These are phyloP conservation scores for Pogonophryne albipinna DNA, from an alignment of 2,797 vertebrate species.

Conservation along the genomic window DNA sequence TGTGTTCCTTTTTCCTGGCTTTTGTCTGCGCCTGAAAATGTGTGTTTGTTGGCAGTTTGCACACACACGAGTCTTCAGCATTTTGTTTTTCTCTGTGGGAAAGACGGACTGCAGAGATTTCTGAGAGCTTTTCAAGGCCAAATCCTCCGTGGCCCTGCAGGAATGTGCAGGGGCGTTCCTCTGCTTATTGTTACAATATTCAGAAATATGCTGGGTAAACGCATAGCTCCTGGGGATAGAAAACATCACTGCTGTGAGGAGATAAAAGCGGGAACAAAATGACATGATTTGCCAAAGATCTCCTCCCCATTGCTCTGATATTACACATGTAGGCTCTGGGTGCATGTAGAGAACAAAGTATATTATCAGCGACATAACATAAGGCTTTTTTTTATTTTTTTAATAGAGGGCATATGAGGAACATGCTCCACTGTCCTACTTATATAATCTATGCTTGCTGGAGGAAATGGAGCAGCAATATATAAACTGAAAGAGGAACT, in stretches of 20 bases:
- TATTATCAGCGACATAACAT: neutral
- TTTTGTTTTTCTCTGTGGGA: constrained; percentile 71
- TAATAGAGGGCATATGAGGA: constrained; percentile 20
- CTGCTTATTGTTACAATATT: constrained; percentile 73
- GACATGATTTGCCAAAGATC: constrained; percentile 22
- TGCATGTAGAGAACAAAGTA: neutral
- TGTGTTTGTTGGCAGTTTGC: constrained; percentile 40
- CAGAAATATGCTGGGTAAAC: constrained; percentile 54
- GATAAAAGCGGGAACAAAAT: constrained; percentile 37
- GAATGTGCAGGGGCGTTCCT: constrained; percentile 78
- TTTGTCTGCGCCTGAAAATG: constrained; percentile 39
- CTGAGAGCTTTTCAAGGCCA: constrained; percentile 59
- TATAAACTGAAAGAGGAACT: constrained; percentile 60
- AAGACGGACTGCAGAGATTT: constrained; percentile 62
- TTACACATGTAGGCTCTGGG: neutral
- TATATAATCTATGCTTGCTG: constrained; percentile 45
- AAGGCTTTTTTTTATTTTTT: constrained; percentile 24
- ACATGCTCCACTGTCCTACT: constrained; percentile 60
- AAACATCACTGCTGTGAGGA: constrained; percentile 30
- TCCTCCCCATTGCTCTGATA: constrained; percentile 10
- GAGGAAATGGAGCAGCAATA: constrained; percentile 74
- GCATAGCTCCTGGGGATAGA: constrained; percentile 48
- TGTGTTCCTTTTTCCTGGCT: constrained; percentile 8
- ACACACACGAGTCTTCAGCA: constrained; percentile 12
- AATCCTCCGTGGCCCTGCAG: constrained; percentile 67